phyloP scores from a whole-genome alignment of 2,797 vertebrate species.

The Periparus ater region DNA sequence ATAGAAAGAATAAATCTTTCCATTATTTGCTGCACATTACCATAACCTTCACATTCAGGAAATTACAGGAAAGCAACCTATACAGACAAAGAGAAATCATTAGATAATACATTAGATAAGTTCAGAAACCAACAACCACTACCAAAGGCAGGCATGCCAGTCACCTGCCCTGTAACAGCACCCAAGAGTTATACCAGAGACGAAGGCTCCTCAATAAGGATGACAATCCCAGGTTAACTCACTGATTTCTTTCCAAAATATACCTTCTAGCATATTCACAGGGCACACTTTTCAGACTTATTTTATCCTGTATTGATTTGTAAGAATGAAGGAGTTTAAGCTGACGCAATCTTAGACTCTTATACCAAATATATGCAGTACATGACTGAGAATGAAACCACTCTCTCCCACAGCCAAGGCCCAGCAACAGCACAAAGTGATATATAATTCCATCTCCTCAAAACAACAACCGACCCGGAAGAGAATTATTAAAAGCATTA shows the following conservation, averaged over 20 bases:
- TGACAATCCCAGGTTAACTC: not conserved
- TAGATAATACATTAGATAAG: not conserved
- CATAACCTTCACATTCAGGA: not conserved
- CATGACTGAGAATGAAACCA: not conserved
- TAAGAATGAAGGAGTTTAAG: not conserved
- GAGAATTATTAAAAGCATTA: conserved; percentile 28
- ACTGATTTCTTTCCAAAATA: not conserved
- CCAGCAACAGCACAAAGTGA: not conserved
- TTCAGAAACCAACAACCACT: not conserved
- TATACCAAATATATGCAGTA: not conserved
- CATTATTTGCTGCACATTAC: not conserved
- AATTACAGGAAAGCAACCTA: not conserved
- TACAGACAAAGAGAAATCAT: not conserved
- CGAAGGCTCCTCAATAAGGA: not conserved
- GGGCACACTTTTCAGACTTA: not conserved
- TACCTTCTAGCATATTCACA: not conserved
- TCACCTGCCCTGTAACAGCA: not conserved
- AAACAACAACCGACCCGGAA: not conserved
- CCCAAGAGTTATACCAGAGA: not conserved
- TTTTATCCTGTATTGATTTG: not conserved
- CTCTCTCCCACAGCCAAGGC: not conserved
- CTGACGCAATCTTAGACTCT: not conserved
- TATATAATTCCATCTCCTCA: not conserved
- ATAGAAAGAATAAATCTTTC: not conserved
- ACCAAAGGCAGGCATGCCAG: fast-evolving